phyloP scores from a whole-genome alignment of 2,888 invertebrate genomes.

The Acronicta alni region DNA sequence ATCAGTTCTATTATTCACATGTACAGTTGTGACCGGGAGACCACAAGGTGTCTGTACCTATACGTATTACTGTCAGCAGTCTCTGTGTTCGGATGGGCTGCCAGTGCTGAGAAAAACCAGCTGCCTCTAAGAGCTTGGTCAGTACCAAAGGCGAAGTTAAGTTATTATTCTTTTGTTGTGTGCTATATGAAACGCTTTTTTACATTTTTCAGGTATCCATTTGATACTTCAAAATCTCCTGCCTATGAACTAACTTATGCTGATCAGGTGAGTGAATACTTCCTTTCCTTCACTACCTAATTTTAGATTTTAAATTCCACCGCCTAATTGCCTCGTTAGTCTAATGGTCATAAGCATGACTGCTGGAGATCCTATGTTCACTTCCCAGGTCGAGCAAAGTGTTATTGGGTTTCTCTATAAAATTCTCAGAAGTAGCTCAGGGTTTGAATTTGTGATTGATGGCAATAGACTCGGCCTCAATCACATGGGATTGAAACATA shows the following conservation, averaged over 20 bases:
- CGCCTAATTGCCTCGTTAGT: no score
- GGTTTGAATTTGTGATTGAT: no score
- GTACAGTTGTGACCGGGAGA: conserved; percentile 67
- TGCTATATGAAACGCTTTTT: neutral
- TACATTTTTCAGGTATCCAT: conserved; percentile 79
- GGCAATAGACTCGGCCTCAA: no score
- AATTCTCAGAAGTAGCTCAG: no score
- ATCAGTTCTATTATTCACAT: neutral
- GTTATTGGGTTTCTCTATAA: no score
- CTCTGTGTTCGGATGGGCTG: conserved; percentile 69
- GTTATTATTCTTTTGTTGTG: neutral
- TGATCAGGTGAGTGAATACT: conserved; percentile 69
- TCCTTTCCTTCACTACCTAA: no score
- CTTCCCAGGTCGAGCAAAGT: no score
- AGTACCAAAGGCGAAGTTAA: conserved; percentile 30
- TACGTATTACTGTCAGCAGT: conserved; percentile 60
- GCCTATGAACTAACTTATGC: conserved; percentile 78
- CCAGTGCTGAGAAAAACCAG: conserved; percentile 68
- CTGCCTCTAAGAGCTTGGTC: conserved; percentile 77
- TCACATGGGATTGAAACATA: no score
- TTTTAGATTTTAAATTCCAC: no score
- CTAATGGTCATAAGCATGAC: no score
- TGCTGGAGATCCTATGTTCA: no score
- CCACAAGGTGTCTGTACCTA: conserved; percentile 55
- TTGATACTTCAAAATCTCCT: conserved; percentile 75